These are phyloP conservation scores for Lagopus leucura DNA, from an alignment of 2,113 vertebrate genomes.

Conservation along the genomic window DNA sequence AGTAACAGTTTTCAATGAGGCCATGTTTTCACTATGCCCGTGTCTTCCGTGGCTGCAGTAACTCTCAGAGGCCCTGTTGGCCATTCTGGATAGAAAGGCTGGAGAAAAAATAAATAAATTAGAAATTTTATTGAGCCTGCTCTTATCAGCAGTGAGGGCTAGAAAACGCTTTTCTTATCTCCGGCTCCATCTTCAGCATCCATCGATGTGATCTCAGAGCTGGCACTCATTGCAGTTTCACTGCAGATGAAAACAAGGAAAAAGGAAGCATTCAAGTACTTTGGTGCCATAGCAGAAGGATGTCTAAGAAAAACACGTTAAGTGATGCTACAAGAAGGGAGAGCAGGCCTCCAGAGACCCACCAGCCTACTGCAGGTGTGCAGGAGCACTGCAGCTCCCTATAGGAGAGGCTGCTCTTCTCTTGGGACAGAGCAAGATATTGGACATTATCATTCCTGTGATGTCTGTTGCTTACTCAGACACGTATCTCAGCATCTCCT, in stretches of 20 bases:
- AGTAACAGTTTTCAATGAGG: neutral
- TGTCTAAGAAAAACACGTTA: accelerated
- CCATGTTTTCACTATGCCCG: neutral
- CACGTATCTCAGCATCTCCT: neutral
- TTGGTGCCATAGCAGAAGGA: neutral
- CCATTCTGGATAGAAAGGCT: neutral
- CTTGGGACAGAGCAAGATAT: neutral
- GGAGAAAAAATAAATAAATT: neutral
- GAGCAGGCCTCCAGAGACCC: neutral
- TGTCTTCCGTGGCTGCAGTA: neutral
- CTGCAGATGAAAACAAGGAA: neutral
- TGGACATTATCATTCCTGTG: accelerated
- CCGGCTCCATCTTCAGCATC: neutral
- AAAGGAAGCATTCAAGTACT: neutral
- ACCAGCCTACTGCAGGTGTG: neutral
- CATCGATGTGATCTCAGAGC: neutral
- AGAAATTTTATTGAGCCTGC: accelerated
- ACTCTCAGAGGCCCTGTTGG: neutral
- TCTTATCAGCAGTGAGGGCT: neutral
- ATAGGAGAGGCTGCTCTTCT: neutral
- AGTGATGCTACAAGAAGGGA: accelerated
- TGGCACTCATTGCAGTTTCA: neutral
- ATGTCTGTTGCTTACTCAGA: neutral
- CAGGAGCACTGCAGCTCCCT: accelerated
- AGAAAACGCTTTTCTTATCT: neutral